phyloP scores from a whole-genome alignment of 2,797 vertebrate species.

The Adelosebastes latens region DNA sequence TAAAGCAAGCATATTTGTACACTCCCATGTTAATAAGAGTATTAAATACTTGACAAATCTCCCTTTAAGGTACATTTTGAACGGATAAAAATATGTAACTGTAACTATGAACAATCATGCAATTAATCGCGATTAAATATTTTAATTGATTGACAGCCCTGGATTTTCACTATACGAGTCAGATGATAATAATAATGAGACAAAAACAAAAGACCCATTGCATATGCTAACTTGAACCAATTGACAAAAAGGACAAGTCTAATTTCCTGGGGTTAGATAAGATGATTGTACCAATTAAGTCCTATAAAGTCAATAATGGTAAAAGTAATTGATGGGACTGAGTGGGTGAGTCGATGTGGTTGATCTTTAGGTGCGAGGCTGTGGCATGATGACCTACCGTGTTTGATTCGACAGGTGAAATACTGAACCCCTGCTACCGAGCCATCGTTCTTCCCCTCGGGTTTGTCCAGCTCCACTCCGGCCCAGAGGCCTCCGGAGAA shows the following conservation, averaged over 20 bases:
- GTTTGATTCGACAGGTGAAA: slow-evolving; percentile 90
- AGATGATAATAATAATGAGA: not conserved
- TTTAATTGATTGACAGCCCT: no score
- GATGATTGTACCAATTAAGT: not conserved
- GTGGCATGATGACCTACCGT: slow-evolving; percentile 74
- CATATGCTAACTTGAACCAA: not conserved
- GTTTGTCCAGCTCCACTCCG: slow-evolving; percentile 93
- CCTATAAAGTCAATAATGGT: not conserved
- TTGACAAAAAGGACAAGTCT: not conserved
- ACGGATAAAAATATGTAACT: fast-evolving
- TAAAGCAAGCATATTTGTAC: no score
- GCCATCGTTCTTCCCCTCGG: slow-evolving; percentile 96
- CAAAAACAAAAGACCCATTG: not conserved
- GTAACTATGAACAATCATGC: no score
- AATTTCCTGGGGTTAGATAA: not conserved
- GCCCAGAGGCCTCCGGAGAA: slow-evolving; percentile 97
- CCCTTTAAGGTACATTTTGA: no score
- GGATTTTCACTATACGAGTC: not conserved
- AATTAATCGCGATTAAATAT: no score
- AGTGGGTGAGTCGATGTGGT: not conserved
- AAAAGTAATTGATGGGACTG: not conserved
- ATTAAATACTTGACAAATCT: no score
- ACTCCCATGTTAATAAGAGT: no score
- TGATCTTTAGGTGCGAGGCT: not conserved
- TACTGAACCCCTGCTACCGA: slow-evolving; percentile 94